Conservation (phyloP, 2,888 invertebrate genomes). For the Pyrrhia umbra region DNA sequence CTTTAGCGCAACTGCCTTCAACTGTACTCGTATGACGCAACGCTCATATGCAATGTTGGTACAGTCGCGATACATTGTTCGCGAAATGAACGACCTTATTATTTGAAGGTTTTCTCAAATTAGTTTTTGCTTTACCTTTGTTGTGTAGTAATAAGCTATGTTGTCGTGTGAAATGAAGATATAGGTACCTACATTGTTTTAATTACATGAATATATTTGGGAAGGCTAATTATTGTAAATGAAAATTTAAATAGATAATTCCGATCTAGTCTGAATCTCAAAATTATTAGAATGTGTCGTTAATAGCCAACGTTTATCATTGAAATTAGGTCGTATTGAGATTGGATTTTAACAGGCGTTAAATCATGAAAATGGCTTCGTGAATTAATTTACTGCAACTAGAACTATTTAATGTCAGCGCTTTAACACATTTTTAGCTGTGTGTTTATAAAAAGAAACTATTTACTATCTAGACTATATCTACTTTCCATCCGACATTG, state of each 20-base stretch:
- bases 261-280: too few species aligned
- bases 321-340: too few species aligned
- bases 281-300: too few species aligned
- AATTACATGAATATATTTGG: too few species aligned
- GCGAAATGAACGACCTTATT: slow-evolving; percentile 77
- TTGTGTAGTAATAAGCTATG: background rate
- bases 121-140: slow-evolving; percentile 46
- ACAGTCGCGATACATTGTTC: slow-evolving; percentile 74
- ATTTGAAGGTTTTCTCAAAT: slow-evolving; percentile 76
- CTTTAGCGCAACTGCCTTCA: slow-evolving; percentile 62
- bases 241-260: background rate
- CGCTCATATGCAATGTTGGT: slow-evolving; percentile 68
- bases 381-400: background rate
- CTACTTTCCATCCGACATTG: slow-evolving; percentile 28
- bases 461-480: slow-evolving; percentile 12
- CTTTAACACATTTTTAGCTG: background rate
- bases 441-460: background rate
- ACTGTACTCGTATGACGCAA: slow-evolving; percentile 68
- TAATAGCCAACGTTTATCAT: too few species aligned
- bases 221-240: background rate
- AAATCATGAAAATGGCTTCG: background rate
- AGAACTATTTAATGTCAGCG: background rate
- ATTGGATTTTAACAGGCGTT: too few species aligned
- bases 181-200: background rate
- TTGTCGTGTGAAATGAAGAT: slow-evolving; percentile 8